Evolutionary conservation across 2,888 invertebrate species (phyloP).

Genomic region (Philereme vetulata): DNA sequence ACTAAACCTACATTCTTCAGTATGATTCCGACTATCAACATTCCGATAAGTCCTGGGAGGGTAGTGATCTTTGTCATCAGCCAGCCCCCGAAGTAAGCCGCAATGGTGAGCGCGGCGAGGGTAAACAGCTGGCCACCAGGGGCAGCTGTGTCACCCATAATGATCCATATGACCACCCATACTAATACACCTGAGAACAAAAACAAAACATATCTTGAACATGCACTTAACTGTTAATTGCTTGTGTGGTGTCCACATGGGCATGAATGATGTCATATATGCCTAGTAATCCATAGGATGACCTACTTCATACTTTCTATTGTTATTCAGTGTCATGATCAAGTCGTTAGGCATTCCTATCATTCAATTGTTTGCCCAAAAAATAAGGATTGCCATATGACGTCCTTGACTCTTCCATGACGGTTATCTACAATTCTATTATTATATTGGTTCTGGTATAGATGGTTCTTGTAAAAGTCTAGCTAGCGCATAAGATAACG

Average conservation of each 20-base stretch:
- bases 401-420: no score
- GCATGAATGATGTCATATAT: background rate
- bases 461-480: no score
- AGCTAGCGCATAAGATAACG: no score
- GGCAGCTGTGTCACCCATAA: conserved; percentile 90
- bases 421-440: no score
- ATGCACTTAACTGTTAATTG: background rate
- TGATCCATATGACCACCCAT: conserved; percentile 90
- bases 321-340: conserved; percentile 10
- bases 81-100: conserved; percentile 93
- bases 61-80: conserved; percentile 89
- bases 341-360: background rate
- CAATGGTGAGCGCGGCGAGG: conserved; percentile 88
- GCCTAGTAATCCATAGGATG: conserved; percentile 8
- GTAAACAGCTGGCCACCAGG: conserved; percentile 93
- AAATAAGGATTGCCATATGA: no score
- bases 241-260: background rate
- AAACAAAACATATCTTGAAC: background rate
- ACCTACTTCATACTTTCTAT: conserved; percentile 14
- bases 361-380: no score
- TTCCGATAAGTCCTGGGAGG: conserved; percentile 93
- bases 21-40: conserved; percentile 92
- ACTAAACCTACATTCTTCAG: conserved; percentile 89
- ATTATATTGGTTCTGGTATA: no score
- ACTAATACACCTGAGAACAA: conserved; percentile 83